Conservation (phyloP, 2,888 invertebrate genomes). For the Tenthredo mesomela region DNA sequence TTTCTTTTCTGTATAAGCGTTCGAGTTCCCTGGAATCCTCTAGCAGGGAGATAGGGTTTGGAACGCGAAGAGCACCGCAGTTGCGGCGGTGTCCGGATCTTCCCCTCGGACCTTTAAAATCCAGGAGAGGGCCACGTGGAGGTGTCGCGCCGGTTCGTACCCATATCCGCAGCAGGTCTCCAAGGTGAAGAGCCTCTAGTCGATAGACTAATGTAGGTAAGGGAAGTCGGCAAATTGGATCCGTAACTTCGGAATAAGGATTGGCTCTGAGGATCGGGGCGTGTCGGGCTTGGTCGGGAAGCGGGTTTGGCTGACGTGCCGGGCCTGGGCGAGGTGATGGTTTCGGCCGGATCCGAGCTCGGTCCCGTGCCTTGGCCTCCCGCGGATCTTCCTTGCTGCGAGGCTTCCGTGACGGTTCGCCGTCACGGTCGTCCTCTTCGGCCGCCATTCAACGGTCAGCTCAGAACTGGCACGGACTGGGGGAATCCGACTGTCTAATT, state of each 20-base stretch:
- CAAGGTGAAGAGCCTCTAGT: conserved; percentile 85
- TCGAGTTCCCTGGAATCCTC: too few species aligned
- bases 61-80: too few species aligned
- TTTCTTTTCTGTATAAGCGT: too few species aligned
- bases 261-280: conserved; percentile 80
- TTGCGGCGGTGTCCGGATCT: too few species aligned
- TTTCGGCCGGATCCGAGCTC: conserved; percentile 69
- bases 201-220: conserved; percentile 85
- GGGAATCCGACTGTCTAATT: conserved; percentile 33
- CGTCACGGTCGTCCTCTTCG: conserved; percentile 68
- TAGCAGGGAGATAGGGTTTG: too few species aligned
- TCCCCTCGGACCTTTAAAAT: too few species aligned
- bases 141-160: too few species aligned
- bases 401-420: conserved; percentile 60
- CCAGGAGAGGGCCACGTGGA: too few species aligned
- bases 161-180: too few species aligned
- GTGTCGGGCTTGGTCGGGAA: conserved; percentile 76
- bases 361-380: conserved; percentile 74
- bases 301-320: conserved; percentile 78
- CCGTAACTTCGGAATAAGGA: conserved; percentile 79
- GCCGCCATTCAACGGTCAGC: conserved; percentile 79
- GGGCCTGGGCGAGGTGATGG: conserved; percentile 79
- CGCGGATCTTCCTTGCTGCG: conserved; percentile 71
- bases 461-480: conserved; percentile 82
- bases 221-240: conserved; percentile 86